phyloP scores from a whole-genome alignment of 2,113 vertebrate species.

The Pimephales promelas region DNA sequence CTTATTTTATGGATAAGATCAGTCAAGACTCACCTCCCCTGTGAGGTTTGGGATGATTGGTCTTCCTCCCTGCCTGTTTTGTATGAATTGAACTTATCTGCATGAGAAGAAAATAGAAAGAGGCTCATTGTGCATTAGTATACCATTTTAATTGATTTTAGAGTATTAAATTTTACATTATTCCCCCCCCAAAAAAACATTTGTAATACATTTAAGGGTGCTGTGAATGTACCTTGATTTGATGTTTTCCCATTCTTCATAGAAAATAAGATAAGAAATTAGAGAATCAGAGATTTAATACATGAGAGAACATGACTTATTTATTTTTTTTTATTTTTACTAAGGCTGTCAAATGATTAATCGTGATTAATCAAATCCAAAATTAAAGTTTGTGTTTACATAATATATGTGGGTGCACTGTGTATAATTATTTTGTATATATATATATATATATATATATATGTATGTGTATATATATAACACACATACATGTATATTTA shows the following conservation, averaged over 20 bases:
- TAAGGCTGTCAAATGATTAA: too few species aligned
- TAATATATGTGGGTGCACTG: too few species aligned
- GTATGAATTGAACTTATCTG: slow-evolving; percentile 43
- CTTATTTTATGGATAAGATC: neutral
- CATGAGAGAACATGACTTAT: neutral
- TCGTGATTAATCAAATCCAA: too few species aligned
- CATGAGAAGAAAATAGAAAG: neutral
- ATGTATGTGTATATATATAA: too few species aligned
- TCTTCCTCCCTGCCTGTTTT: slow-evolving; percentile 38
- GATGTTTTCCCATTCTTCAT: slow-evolving; percentile 30
- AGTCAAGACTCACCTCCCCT: slow-evolving; percentile 29
- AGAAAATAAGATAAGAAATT: neutral
- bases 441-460: too few species aligned
- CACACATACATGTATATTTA: too few species aligned
- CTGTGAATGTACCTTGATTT: slow-evolving; percentile 33
- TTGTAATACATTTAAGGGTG: neutral
- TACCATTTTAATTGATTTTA: neutral
- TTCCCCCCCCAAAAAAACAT: neutral
- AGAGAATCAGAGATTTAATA: neutral
- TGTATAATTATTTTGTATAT: too few species aligned
- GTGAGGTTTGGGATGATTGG: slow-evolving; percentile 46
- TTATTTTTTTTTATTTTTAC: neutral
- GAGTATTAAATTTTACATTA: neutral
- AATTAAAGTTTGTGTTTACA: too few species aligned
- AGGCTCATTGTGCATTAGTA: neutral